Evolutionary conservation across 1,140 invertebrate species (phyloP).

Genomic region (Magallana angulata): DNA sequence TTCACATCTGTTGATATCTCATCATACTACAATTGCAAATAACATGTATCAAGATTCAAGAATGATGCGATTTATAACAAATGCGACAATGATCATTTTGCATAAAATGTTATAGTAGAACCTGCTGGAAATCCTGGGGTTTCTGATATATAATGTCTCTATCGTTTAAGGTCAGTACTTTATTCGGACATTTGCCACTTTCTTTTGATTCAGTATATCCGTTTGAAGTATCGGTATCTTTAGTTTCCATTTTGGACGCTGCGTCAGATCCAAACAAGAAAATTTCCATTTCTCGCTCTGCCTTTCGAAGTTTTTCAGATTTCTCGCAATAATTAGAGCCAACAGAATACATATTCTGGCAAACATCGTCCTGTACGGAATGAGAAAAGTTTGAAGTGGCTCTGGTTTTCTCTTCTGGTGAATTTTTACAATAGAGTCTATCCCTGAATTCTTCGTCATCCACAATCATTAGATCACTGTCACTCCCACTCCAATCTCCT

Average conservation of each 20-base stretch:
- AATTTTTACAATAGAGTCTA: background rate
- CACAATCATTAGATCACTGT: constrained; percentile 43
- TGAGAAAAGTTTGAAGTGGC: no score
- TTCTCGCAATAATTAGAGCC: background rate
- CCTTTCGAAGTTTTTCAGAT: background rate
- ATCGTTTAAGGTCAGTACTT: no score
- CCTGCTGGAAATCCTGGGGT: no score
- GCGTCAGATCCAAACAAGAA: constrained; percentile 4
- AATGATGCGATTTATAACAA: no score
- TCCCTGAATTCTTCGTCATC: background rate
- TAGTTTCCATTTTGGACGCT: background rate
- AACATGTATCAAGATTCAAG: no score
- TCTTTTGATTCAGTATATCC: background rate
- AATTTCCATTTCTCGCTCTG: background rate
- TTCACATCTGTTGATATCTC: no score
- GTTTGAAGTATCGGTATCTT: background rate
- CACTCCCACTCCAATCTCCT: constrained; percentile 54
- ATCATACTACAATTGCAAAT: no score
- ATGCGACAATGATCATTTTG: no score
- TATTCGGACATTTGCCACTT: background rate
- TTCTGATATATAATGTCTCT: no score
- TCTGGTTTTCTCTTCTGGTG: background rate
- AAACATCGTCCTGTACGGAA: background rate
- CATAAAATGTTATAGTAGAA: no score
- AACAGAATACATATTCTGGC: background rate